Evolutionary conservation across 2,888 invertebrate species (phyloP), one percentile per base, ranked within the genome.

Genomic region (Isotomurus palustris): DNA sequence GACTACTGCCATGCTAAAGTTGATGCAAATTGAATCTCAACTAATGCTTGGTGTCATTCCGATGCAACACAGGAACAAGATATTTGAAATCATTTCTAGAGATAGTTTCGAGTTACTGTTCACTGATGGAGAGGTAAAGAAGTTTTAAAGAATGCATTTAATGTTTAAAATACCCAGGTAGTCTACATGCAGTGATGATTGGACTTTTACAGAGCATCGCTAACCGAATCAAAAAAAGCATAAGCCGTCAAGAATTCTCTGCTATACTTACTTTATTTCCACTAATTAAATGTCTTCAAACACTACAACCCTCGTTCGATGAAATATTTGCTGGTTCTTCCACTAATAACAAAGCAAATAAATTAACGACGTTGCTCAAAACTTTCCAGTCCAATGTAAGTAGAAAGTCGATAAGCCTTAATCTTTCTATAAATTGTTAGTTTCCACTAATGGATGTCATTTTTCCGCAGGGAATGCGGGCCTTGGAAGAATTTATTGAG

Each of bases 401-500:
- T 35, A 3, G 10, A 49, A 38, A 14, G 14, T 17, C n/a, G n/a
- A 40, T 17, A 40, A 40, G 6, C 10, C 17, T 8, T 40, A 22
- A 43, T 24, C 12, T 43, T 43, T 43, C 8, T 12, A 5, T 27
- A 47, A 73, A 21, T 47, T 6, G 6, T 29, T 29, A 24, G 14
- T 19, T 22, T 22, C 19, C 22, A n/a, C n/a, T n/a, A n/a, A n/a
- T n/a, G n/a, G 17, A 40, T 40, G 17, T n/a, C 17, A 40, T n/a
- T 49, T 75, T 35, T 71, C 91, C 40, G 2, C 27, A 50, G 91
- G 93, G 92, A 56, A 83, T 88, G 32, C 89, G 88, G 75, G 89
- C 91, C 8, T 76, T 95, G 69, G 94, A 95, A 74, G 93, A 93
- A 73, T 95, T 95, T 76, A 84, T 92, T 58, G 94, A 94, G 73